Evolutionary conservation across 2,113 vertebrate species (phyloP).

Genomic region (Corydoras sp.): DNA sequence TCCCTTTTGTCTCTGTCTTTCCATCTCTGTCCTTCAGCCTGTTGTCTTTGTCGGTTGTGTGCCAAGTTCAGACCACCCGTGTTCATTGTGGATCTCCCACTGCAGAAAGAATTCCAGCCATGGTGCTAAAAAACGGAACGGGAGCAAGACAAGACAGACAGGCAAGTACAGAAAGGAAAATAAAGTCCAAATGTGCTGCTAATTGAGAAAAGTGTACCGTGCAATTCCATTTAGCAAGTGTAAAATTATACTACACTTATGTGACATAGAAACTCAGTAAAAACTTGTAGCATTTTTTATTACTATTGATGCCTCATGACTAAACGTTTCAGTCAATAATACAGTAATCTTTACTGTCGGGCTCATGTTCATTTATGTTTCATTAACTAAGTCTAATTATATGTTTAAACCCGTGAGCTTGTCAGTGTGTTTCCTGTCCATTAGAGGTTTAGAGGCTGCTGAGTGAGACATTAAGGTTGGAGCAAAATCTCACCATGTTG

Average conservation of each 20-base stretch:
- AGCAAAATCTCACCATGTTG: slow-evolving; percentile 43
- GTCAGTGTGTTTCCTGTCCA: not conserved
- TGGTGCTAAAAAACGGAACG: not conserved
- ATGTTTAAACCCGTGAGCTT: not conserved
- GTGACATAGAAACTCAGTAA: too few relatives aligned
- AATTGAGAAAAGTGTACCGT: too few relatives aligned
- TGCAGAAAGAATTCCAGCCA: slow-evolving; percentile 48
- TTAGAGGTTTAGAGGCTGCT: not conserved
- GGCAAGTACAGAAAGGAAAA: too few relatives aligned
- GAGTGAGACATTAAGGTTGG: slow-evolving; percentile 15
- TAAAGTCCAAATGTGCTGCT: too few relatives aligned
- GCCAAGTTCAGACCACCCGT: slow-evolving; percentile 66
- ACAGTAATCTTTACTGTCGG: too few relatives aligned
- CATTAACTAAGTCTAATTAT: not conserved
- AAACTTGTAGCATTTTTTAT: too few relatives aligned
- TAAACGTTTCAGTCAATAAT: too few relatives aligned
- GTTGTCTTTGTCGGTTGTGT: slow-evolving; percentile 56
- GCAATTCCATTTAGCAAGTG: too few relatives aligned
- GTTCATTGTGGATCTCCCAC: slow-evolving; percentile 48
- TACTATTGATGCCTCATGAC: too few relatives aligned
- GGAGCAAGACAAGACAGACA: too few relatives aligned
- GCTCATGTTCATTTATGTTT: too few relatives aligned
- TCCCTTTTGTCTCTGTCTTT: not conserved
- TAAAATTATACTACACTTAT: too few relatives aligned
- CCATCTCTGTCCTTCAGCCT: not conserved